Base-by-base conservation (phyloP, 2,888 invertebrate species). In the Eupithecia insigniata region DNA sequence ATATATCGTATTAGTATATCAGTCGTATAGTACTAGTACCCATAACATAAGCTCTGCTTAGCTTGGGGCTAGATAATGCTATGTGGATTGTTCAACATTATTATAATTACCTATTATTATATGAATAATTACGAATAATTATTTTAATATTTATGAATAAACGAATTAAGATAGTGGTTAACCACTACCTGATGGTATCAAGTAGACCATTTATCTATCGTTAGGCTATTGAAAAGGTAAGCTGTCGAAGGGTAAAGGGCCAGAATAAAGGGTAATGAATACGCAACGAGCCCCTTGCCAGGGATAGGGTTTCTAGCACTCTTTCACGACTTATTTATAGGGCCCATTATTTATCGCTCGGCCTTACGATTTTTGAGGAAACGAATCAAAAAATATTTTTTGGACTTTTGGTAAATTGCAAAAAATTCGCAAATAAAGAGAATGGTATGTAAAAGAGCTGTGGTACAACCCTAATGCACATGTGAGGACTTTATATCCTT, bases 181-280 rank as follows among this genome's bases (percentile, higher is more conserved):
- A 55, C 55, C 55, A 55, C 55, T 51, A 22, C 46, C 46, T 26
- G 12, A 26, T 14, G 12, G 26, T 26, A 12, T n/a, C 22, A 55
- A 26, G 55, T 26, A 26, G 55, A 55, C 26, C 55, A 55, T 55
- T 55, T 55, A 55, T 55, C 55, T 55, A 55, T n/a, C n/a, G n/a
- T n/a, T 55, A 64, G 68, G 66, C 46, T 73, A 76, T 73, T 67
- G 71, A 67, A 66, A 70, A 72, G 71, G 70, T 67, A 69, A 68
- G 12, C 66, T 69, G 22, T 67, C 58, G 65, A 66, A 77, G 73
- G 78, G 76, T 78, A 80, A 79, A 78, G 78, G 76, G 74, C 76
- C 78, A 72, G 73, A 79, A 83, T 81, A 83, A 83, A 80, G 82
- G 82, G 79, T 85, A 84, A 85, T 84, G 85, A 84, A 84, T 84